These are phyloP conservation scores for Podiceps cristatus DNA, from an alignment of 2,113 vertebrate genomes.

Conservation along the genomic window DNA sequence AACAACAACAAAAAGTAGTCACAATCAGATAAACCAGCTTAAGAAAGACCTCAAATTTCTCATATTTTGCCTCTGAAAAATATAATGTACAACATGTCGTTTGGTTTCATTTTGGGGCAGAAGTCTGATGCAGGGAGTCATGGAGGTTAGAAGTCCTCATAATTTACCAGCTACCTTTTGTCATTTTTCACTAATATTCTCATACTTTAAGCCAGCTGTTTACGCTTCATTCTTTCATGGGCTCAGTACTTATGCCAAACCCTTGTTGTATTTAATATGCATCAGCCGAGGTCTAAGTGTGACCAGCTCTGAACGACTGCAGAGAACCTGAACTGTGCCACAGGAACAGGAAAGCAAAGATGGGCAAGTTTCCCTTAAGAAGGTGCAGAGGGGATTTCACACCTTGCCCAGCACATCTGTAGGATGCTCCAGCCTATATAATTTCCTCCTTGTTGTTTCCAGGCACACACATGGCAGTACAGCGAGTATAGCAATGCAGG, in stretches of 20 bases:
- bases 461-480: background rate
- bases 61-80: background rate
- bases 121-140: background rate
- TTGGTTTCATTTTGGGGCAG: background rate
- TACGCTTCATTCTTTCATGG: background rate
- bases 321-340: background rate
- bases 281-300: background rate
- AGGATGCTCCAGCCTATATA: background rate
- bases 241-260: background rate
- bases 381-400: background rate
- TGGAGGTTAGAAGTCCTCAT: background rate
- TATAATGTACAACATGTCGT: fast-evolving
- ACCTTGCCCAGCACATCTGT: background rate
- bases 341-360: background rate
- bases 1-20: background rate
- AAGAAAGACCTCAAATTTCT: background rate
- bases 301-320: background rate
- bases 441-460: background rate
- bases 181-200: background rate
- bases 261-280: background rate
- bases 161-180: background rate
- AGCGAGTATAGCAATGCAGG: background rate
- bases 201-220: background rate
- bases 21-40: background rate
- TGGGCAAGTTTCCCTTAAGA: background rate